Conservation (phyloP, 2,113 vertebrate species). For the Silurus asotus region DNA sequence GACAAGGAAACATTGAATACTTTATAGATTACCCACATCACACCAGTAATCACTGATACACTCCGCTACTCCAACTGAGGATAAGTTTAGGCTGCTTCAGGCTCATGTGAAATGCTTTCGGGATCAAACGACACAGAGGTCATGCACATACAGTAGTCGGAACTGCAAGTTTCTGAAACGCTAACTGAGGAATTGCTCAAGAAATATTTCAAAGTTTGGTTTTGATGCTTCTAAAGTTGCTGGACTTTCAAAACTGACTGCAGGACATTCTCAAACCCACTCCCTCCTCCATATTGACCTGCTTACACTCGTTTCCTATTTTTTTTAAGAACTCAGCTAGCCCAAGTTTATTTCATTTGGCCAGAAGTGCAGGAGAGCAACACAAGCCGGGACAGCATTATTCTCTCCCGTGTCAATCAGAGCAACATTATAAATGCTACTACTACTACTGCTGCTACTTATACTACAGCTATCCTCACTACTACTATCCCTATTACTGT, state of each 20-base stretch:
- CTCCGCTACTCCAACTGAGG: not conserved
- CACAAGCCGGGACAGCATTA: not conserved
- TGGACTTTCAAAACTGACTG: not conserved
- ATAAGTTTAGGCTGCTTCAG: not conserved
- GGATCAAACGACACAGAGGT: not conserved
- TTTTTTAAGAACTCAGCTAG: not conserved
- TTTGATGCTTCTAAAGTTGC: not conserved
- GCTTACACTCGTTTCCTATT: not conserved
- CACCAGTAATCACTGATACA: conserved; percentile 6
- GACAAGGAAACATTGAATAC: conserved; percentile 41
- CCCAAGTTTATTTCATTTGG: not conserved
- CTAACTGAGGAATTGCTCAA: not conserved
- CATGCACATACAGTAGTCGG: not conserved
- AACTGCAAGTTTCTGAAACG: not conserved
- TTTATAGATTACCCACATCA: conserved; percentile 19
- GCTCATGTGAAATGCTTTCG: not conserved
- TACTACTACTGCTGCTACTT: too few relatives aligned
- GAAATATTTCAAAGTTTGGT: not conserved
- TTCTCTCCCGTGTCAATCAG: not conserved
- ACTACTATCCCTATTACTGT: not conserved
- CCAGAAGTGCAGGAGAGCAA: not conserved
- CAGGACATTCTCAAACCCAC: not conserved
- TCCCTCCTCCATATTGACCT: not conserved
- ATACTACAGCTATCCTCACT: too few relatives aligned
- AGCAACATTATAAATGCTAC: not conserved